A percentile compares a stretch with the other conserved stretches of the same genome.
These are phyloP conservation scores for Heterotilapia buettikoferi DNA, from an alignment of 2,113 vertebrate genomes.

Conservation along the genomic window DNA sequence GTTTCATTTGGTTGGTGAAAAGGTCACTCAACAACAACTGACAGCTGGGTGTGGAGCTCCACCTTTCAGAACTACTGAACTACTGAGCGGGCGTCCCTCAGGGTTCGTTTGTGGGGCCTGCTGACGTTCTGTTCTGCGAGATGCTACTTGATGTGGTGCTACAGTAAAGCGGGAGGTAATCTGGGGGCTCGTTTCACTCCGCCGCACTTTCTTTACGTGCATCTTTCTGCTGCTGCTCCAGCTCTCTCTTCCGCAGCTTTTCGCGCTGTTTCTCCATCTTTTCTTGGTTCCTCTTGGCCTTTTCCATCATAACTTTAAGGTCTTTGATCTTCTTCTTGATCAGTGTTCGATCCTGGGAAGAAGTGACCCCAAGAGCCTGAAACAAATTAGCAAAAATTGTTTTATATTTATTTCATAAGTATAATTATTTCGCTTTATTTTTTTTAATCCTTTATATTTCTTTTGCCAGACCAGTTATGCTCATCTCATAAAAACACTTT, in stretches of 20 bases:
- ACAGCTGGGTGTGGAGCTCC: constrained; percentile 10
- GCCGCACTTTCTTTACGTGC: constrained; percentile 49
- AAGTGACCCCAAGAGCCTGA: constrained; percentile 84
- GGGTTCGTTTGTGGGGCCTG: constrained; percentile 20
- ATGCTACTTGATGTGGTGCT: constrained; percentile 44
- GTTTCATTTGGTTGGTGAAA: constrained; percentile 33
- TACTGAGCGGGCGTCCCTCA: constrained; percentile 19
- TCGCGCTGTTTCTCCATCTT: constrained; percentile 89
- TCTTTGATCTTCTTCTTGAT: constrained; percentile 95
- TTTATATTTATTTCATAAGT: neutral
- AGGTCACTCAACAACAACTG: constrained; percentile 6
- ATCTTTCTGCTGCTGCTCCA: constrained; percentile 80
- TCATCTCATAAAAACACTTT: neutral
- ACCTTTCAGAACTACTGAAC: constrained; percentile 20
- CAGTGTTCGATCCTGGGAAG: constrained; percentile 84
- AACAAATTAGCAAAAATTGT: neutral
- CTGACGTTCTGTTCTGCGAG: constrained; percentile 11
- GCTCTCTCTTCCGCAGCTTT: constrained; percentile 79
- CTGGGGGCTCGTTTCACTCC: constrained; percentile 26
- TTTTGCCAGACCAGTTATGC: neutral
- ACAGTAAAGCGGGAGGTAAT: constrained; percentile 14
- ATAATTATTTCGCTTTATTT: neutral
- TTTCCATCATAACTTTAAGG: constrained; percentile 85
- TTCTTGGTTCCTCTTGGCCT: constrained; percentile 82
- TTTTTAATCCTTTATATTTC: neutral